A percentile compares a stretch with the other conserved stretches of the same genome.
Evolutionary conservation across 2,113 vertebrate species (phyloP).

Genomic region (Eurystomus gularis): DNA sequence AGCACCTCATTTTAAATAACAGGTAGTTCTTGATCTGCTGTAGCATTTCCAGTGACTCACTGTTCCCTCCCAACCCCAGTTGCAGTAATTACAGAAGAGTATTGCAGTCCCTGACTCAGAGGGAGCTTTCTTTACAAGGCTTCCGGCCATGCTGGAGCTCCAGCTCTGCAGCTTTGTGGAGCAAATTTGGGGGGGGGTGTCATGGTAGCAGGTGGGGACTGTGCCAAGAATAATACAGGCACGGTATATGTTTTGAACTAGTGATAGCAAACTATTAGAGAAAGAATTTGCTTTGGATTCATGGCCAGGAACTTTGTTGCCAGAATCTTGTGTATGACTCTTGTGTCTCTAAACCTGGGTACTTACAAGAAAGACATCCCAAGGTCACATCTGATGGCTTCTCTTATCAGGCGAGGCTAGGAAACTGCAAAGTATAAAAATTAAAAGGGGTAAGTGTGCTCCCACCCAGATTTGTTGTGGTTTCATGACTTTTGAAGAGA

Average conservation of each 20-base stretch:
- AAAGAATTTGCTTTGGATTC: not conserved
- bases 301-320: not conserved
- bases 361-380: not conserved
- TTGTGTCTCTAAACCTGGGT: not conserved
- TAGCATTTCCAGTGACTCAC: slow-evolving; percentile 25
- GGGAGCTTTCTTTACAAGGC: not conserved
- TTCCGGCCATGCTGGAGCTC: not conserved
- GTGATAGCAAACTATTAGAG: not conserved
- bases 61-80: not conserved
- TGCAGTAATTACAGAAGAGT: slow-evolving; percentile 9
- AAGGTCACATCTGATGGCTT: not conserved
- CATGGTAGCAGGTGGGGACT: not conserved
- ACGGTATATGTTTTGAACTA: not conserved
- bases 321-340: not conserved
- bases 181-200: not conserved
- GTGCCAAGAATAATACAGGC: not conserved
- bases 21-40: slow-evolving; percentile 19
- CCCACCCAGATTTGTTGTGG: not conserved
- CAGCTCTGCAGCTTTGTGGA: not conserved
- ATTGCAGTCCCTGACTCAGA: slow-evolving; percentile 34
- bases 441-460: not conserved
- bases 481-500: not conserved
- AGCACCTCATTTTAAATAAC: not conserved
- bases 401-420: not conserved
- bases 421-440: not conserved